A percentile compares a stretch with the other conserved stretches of the same genome.
Conservation (phyloP, 2,113 vertebrate genomes). For the Orycteropus afer region DNA sequence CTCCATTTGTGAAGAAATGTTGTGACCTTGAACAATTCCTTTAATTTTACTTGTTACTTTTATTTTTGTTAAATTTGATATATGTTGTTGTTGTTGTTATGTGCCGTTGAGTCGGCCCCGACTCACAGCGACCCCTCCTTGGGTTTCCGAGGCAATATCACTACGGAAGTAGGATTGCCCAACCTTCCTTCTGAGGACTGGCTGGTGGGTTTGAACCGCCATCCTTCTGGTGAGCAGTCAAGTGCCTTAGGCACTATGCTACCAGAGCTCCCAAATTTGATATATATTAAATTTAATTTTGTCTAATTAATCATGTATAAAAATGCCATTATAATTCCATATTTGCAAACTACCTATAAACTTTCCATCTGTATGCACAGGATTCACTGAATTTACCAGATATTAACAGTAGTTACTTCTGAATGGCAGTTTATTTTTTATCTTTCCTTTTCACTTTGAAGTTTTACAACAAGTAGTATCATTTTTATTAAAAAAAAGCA, state of each 20-base stretch:
- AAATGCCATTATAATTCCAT: background rate
- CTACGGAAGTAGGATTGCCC: no score
- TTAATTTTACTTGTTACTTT: slow-evolving; percentile 15
- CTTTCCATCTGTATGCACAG: background rate
- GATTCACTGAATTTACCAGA: background rate
- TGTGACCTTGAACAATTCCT: background rate
- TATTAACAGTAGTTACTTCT: slow-evolving; percentile 21
- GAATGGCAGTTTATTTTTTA: background rate
- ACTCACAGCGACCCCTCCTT: no score
- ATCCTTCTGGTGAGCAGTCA: no score
- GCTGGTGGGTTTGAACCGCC: no score
- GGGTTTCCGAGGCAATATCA: no score
- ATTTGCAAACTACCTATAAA: background rate
- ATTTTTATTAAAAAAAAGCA: background rate
- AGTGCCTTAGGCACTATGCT: no score
- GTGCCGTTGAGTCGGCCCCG: no score
- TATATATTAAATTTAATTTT: background rate
- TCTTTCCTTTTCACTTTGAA: slow-evolving; percentile 6
- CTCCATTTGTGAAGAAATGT: background rate
- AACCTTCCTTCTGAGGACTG: no score
- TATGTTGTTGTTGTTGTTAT: no score
- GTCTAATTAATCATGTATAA: slow-evolving; percentile 4
- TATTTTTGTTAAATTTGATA: slow-evolving; percentile 21
- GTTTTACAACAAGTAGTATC: background rate
- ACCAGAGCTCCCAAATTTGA: no score